Percentiles rank a stretch among this genome's conserved stretches.
Evolutionary conservation across 2,113 vertebrate genomes (phyloP).

Genomic region (Lepidothrix coronata): DNA sequence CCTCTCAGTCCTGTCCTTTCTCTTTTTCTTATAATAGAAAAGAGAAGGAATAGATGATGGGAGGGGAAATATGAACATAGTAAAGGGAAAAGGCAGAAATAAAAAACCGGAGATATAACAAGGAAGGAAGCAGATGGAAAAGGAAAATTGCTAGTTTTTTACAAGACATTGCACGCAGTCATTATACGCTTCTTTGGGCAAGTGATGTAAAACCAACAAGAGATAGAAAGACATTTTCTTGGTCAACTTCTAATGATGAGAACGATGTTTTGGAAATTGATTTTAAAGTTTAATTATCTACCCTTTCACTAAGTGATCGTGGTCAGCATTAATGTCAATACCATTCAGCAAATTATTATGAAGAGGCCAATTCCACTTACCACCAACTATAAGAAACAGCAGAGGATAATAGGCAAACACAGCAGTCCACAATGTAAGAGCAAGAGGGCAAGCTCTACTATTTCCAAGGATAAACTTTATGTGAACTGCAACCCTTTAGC

Average conservation of each 20-base stretch:
- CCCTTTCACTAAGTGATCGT: background rate
- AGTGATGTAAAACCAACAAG: background rate
- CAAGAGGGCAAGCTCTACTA: background rate
- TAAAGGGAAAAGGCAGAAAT: background rate
- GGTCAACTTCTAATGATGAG: background rate
- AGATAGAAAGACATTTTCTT: background rate
- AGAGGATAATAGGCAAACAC: background rate
- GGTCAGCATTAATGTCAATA: background rate
- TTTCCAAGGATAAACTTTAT: background rate
- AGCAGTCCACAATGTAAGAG: background rate
- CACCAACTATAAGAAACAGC: background rate
- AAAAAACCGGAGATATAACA: background rate
- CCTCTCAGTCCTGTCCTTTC: background rate
- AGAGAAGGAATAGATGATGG: background rate
- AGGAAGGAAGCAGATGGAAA: background rate
- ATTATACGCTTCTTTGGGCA: background rate
- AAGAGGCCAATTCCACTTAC: background rate
- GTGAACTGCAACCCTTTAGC: background rate
- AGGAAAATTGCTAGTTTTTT: background rate
- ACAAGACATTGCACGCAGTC: background rate
- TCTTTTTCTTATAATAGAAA: background rate
- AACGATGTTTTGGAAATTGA: background rate
- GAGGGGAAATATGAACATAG: background rate
- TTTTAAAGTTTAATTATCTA: background rate
- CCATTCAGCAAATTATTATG: background rate